Percentiles rank a stretch among this genome's conserved stretches.
Conservation (phyloP, 2,888 invertebrate genomes). For the Torymus tubicola region DNA sequence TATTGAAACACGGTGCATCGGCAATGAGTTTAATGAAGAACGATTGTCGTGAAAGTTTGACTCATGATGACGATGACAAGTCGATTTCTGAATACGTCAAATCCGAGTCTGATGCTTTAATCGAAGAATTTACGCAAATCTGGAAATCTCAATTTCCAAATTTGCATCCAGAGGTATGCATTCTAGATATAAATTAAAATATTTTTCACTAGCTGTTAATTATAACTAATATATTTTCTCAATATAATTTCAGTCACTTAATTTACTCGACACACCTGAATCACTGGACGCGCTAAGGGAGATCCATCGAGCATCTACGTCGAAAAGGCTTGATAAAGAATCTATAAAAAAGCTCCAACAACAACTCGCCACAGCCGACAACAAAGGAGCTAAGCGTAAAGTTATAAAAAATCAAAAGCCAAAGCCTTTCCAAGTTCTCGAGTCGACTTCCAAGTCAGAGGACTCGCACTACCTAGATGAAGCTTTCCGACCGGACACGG, state of each 20-base stretch:
- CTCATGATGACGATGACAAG: conserved; percentile 57
- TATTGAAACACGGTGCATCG: conserved; percentile 60
- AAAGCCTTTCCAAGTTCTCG: conserved; percentile 64
- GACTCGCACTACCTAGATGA: conserved; percentile 66
- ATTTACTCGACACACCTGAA: conserved; percentile 35
- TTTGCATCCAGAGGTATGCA: conserved; percentile 41
- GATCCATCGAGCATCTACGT: conserved; percentile 58
- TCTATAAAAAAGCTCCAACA: conserved; percentile 65
- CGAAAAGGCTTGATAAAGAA: conserved; percentile 62
- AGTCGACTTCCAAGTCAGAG: conserved; percentile 60
- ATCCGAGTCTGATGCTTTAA: conserved; percentile 71
- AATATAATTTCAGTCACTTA: conserved; percentile 34
- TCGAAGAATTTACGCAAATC: conserved; percentile 71
- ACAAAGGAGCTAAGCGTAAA: conserved; percentile 70
- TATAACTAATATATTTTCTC: conserved; percentile 7
- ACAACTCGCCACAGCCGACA: conserved; percentile 53
- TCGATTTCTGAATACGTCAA: conserved; percentile 64
- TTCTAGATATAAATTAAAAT: background rate
- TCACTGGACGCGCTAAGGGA: conserved; percentile 44
- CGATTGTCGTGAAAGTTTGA: conserved; percentile 19
- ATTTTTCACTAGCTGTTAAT: background rate
- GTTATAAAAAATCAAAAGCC: conserved; percentile 67
- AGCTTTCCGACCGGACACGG: conserved; percentile 62
- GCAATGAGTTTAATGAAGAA: conserved; percentile 42
- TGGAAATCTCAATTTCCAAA: conserved; percentile 63